phyloP scores from a whole-genome alignment of 1,140 invertebrate species.

The Ruditapes philippinarum region DNA sequence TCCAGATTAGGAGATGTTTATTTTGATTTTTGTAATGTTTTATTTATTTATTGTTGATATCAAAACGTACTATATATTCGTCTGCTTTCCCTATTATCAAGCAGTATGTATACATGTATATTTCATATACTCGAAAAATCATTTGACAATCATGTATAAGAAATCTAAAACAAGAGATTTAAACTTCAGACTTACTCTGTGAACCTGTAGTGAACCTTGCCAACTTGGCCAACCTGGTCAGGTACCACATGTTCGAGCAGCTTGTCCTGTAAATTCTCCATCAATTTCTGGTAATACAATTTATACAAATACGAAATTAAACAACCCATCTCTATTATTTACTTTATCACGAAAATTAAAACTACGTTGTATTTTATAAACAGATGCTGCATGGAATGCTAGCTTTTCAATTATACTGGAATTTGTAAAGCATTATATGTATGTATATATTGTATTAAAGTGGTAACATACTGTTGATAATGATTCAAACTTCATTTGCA shows the following conservation, averaged over 20 bases:
- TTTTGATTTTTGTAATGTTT: too few relatives aligned
- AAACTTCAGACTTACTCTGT: slow-evolving; percentile 45
- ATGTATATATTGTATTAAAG: background rate
- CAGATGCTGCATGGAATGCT: background rate
- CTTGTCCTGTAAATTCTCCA: slow-evolving; percentile 59
- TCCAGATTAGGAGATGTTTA: too few relatives aligned
- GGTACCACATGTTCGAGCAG: slow-evolving; percentile 59
- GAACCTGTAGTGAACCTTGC: slow-evolving; percentile 55
- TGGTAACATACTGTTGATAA: background rate
- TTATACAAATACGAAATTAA: background rate
- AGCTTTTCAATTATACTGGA: background rate
- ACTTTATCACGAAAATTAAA: background rate
- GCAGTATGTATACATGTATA: too few relatives aligned
- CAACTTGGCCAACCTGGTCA: slow-evolving; percentile 49
- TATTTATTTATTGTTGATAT: too few relatives aligned
- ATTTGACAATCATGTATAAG: too few relatives aligned
- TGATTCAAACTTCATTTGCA: background rate
- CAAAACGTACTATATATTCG: too few relatives aligned
- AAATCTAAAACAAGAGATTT: background rate
- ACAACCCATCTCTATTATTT: background rate
- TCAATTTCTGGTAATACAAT: background rate
- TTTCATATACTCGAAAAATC: too few relatives aligned
- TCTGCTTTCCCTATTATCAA: too few relatives aligned
- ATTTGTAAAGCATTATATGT: background rate
- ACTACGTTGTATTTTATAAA: background rate